Base-by-base conservation (phyloP, 2,797 vertebrate species). In the Hirundo rustica region DNA sequence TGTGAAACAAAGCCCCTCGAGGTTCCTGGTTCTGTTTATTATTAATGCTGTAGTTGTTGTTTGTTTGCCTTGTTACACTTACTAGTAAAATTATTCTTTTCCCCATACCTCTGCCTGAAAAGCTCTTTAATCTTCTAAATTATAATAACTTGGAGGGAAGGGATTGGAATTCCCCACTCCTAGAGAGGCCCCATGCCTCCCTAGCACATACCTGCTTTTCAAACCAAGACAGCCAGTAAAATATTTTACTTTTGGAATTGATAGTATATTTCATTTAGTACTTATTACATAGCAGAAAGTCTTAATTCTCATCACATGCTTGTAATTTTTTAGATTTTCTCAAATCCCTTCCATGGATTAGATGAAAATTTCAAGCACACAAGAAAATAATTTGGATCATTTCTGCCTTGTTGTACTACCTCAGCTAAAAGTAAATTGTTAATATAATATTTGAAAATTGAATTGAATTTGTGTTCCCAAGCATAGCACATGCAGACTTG, bases 281-380 rank as follows among this genome's bases (percentile, higher is more conserved):
- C 21, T 91, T 21, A 23, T 25, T 88, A 53, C 45, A 74, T 61
- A 91, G 4, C 5, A 82, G 64, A 36, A 81, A 18, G 9, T 65
- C 64, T 94, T 85, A 57, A 70, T 88, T 94, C 89, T 93, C 61
- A 88, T 88, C 34, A 53, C 16, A 32, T 84, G 29, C 38, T 91
- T 90, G 7, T 7, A 53, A 19, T 61, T 81, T 80, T 90, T 66
- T 53, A 84, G 29, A 94, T 83, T 64, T 47, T 70, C 60, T 82
- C 16, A 34, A 40, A 32, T 15, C 16, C 47, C 45, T 93, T 88
- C 14, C 26, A 51, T 60, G 68, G 60, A 55, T 19, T 75, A 82
- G 26, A 66, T 10, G 13, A 32, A 84, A 88, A 88, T 30, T n/a
- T 76, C 34, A 72, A 89, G n/a, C 1, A 22, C 13, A 40, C 8